Evolutionary conservation across 30 jellyfish, hydroid and myxozoan species (phyloP).

Genomic region (Aurelia sp.): DNA sequence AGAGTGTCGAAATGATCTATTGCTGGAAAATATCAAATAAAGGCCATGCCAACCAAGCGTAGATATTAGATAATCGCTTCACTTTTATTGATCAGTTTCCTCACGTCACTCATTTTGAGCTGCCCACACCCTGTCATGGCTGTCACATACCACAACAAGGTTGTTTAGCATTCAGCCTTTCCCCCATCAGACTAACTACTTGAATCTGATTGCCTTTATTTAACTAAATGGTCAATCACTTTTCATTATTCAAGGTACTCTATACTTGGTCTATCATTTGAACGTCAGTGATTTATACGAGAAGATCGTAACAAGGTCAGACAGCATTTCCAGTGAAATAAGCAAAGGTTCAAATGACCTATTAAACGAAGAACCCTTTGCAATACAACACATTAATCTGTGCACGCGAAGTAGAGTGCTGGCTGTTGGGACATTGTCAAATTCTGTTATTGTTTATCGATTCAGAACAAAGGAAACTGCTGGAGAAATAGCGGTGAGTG

Average conservation of each 20-base stretch:
- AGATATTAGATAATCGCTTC: too few species aligned
- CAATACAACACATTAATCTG: slow-evolving; percentile 82
- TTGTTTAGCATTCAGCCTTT: too few species aligned
- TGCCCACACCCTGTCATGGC: too few species aligned
- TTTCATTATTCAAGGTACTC: neutral
- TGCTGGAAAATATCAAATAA: too few species aligned
- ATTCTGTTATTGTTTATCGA: slow-evolving; percentile 71
- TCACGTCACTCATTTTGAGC: too few species aligned
- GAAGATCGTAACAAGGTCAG: slow-evolving; percentile 44
- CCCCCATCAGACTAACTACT: too few species aligned
- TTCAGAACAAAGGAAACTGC: slow-evolving; percentile 75
- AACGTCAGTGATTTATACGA: slow-evolving; percentile 79
- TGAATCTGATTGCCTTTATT: too few species aligned
- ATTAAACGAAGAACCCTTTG: slow-evolving; percentile 81
- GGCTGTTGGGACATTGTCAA: slow-evolving; percentile 83
- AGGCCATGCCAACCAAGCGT: too few species aligned
- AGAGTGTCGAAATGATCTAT: too few species aligned
- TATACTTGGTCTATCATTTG: slow-evolving; percentile 70
- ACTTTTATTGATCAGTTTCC: too few species aligned
- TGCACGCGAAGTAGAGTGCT: slow-evolving; percentile 74
- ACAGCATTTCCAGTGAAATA: slow-evolving; percentile 71
- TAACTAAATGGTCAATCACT: too few species aligned
- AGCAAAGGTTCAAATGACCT: slow-evolving; percentile 86
- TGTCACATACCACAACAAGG: too few species aligned
- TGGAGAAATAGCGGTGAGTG: slow-evolving; percentile 77